Base-by-base conservation (phyloP, 1,140 invertebrate genomes). In the Teleogryllus occipitalis region DNA sequence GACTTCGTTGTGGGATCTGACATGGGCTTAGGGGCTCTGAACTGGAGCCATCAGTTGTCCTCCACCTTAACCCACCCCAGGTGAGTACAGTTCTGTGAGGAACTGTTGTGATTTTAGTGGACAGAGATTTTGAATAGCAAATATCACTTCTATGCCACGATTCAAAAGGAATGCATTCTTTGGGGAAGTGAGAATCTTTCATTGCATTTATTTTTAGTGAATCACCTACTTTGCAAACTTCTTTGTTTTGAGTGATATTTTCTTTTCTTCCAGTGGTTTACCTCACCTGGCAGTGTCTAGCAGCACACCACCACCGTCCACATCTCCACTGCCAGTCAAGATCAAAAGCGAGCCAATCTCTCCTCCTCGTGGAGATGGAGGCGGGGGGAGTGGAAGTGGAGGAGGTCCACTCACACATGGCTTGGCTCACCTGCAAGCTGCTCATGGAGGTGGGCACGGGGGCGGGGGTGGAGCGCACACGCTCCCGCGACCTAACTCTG, bases 261-360 rank as follows among this genome's bases (percentile, higher is more conserved):
- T 65, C 18, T 65, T 65, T 80, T 81, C 72, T 83, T 87, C 48
- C 85, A 91, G 89, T 86, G 92, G 93, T 87, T 88, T 95, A 86
- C 92, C 93, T 82, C 92, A 94, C 83, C 87, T 97, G 84, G 89
- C 90, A 82, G 93, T 94, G 79, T 95, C 93, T 80, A 93, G 91
- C 83, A 94, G 95, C 85, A 95, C 94, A 83, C 94, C 93, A 82
- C 94, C 93, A 18, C 93, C 92, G 84, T 22, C 88, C 90, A 92
- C 93, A 80, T 95, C 95, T 82, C 94, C 95, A 10, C 87, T 93
- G 83, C 91, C 94, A 81, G 92, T 97, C 78, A 95, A 95, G 87
- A 97, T 98, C 84, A 98, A 97, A 87, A 96, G 95, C 83, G 96
- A 98, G 86, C 96, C 96, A 18, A 96, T 97, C 84, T 97, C 95